Conservation (phyloP, 2,797 vertebrate genomes). For the Gorsachius magnificus region DNA sequence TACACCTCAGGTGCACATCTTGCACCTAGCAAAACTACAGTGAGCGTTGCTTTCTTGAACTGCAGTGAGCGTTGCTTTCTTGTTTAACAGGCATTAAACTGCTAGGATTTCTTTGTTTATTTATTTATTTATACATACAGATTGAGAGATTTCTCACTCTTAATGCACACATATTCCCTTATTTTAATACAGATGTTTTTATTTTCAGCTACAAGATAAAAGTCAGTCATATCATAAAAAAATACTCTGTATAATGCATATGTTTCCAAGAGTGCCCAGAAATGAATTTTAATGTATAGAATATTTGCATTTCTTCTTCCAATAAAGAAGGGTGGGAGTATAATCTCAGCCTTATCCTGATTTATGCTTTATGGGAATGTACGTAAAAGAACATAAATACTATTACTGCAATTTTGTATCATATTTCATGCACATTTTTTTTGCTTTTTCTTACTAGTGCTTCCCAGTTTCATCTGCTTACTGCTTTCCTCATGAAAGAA, state of each 20-base stretch:
- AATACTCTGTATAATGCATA: not conserved
- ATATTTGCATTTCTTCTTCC: slow-evolving; percentile 64
- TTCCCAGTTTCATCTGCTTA: slow-evolving; percentile 57
- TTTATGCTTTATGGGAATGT: slow-evolving; percentile 70
- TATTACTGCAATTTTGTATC: slow-evolving; percentile 61
- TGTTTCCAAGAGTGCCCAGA: slow-evolving; percentile 45
- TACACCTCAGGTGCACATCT: not conserved
- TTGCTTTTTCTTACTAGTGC: slow-evolving; percentile 36
- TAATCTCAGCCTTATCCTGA: slow-evolving; percentile 66
- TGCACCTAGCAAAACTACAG: not conserved
- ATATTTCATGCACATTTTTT: slow-evolving; percentile 62
- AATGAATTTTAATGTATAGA: slow-evolving; percentile 64
- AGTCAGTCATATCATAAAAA: slow-evolving; percentile 42
- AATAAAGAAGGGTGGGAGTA: slow-evolving; percentile 47
- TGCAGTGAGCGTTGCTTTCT: not conserved
- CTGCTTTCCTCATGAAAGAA: slow-evolving; percentile 44
- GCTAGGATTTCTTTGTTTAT: not conserved
- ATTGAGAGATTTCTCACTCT: slow-evolving; percentile 44
- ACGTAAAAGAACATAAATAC: slow-evolving; percentile 73
- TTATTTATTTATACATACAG: slow-evolving; percentile 55
- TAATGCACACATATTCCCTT: slow-evolving; percentile 31
- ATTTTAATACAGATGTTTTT: slow-evolving; percentile 59
- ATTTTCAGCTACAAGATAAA: slow-evolving; percentile 53
- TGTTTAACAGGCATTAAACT: slow-evolving; percentile 50
- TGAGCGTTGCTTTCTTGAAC: not conserved